Percentiles rank a stretch among this genome's conserved stretches.
phyloP scores from a whole-genome alignment of 2,797 vertebrate genomes.

The Poeciliopsis presidionis region DNA sequence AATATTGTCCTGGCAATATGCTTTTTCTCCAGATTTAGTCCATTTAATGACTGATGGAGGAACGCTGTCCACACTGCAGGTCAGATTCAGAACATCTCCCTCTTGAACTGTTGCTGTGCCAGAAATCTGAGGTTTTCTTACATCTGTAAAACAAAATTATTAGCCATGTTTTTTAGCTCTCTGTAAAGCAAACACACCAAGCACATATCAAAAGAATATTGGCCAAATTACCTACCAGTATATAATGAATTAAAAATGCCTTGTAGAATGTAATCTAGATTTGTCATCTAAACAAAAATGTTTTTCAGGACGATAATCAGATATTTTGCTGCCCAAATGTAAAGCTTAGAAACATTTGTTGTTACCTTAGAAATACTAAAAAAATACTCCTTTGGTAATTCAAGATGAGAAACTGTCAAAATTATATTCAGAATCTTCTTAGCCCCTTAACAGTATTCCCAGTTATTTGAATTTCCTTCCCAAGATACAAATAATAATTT shows the following conservation, averaged over 20 bases:
- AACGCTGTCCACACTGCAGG: slow-evolving; percentile 57
- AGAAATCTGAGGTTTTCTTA: background rate
- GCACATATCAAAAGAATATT: background rate
- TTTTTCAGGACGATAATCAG: background rate
- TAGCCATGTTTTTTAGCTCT: no score
- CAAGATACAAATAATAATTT: no score
- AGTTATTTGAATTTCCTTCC: no score
- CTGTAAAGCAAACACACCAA: background rate
- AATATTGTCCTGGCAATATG: background rate
- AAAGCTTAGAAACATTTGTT: slow-evolving; percentile 37
- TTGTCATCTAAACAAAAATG: background rate
- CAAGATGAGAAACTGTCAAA: background rate
- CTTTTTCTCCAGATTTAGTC: background rate
- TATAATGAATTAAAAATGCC: no score
- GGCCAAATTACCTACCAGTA: no score
- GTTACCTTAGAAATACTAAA: no score
- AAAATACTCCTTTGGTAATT: no score
- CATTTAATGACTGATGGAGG: slow-evolving; percentile 9
- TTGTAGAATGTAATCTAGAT: no score
- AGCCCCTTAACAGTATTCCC: background rate
- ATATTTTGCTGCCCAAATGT: slow-evolving; percentile 46
- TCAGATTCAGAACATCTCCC: slow-evolving; percentile 49
- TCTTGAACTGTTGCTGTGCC: background rate
- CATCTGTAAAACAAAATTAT: background rate
- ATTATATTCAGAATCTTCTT: slow-evolving; percentile 50